These are phyloP conservation scores for Apodemus agrarius DNA, from an alignment of 2,797 vertebrate species.

Conservation along the genomic window DNA sequence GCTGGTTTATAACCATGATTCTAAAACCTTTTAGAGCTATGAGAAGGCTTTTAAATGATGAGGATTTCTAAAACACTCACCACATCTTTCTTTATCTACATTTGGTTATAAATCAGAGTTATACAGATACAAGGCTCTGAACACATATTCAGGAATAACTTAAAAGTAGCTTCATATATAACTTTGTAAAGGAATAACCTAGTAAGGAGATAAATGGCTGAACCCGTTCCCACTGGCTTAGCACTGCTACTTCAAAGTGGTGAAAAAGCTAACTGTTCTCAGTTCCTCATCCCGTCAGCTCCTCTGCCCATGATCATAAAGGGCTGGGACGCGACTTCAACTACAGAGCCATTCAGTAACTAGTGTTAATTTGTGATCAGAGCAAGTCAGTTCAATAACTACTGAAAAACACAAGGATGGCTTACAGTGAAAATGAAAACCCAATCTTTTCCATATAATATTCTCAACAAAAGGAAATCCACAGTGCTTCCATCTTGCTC, in stretches of 20 bases:
- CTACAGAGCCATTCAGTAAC: conserved; percentile 28
- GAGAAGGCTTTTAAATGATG: conserved; percentile 45
- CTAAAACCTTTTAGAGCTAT: conserved; percentile 3
- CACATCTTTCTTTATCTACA: neutral
- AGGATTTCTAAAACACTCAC: conserved; percentile 54
- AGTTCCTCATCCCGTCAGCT: neutral
- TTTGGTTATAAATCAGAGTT: conserved; percentile 31
- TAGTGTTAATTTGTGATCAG: conserved; percentile 6
- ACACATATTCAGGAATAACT: conserved; percentile 41
- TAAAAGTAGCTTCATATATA: conserved; percentile 50
- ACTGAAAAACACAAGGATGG: conserved; percentile 28
- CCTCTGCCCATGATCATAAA: neutral
- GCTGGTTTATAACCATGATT: conserved; percentile 7
- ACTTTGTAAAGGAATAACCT: conserved; percentile 10
- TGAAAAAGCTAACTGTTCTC: neutral
- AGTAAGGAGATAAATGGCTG: neutral
- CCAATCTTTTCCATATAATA: conserved; percentile 55
- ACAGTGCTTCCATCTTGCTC: conserved; percentile 64
- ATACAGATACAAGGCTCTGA: conserved; percentile 36
- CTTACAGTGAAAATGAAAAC: conserved; percentile 43
- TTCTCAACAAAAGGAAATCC: conserved; percentile 64
- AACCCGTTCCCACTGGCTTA: neutral
- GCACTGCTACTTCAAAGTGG: conserved; percentile 1
- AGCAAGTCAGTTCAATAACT: conserved; percentile 53
- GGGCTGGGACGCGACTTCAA: neutral